Conservation (phyloP, 2,888 invertebrate genomes). For the Sinelater perroti region DNA sequence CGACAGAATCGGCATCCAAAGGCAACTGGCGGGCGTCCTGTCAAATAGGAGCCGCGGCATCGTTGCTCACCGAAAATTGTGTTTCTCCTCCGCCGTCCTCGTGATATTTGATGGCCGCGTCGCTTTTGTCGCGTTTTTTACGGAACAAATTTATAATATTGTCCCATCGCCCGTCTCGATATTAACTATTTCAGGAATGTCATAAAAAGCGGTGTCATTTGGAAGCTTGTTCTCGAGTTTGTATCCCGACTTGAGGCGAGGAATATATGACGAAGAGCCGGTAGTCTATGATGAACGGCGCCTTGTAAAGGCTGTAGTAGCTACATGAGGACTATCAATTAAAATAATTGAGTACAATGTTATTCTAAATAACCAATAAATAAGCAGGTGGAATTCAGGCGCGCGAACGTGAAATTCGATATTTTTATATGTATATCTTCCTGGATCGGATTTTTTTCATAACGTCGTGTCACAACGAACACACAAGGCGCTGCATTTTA, state of each 20-base stretch:
- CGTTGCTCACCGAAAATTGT: background rate
- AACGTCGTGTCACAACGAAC: too few species aligned
- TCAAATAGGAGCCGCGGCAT: background rate
- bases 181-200: conserved; percentile 20
- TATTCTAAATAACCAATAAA: conserved; percentile 38
- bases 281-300: conserved; percentile 22
- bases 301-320: conserved; percentile 27
- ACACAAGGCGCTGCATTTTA: too few species aligned
- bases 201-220: conserved; percentile 26
- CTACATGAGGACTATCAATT: conserved; percentile 39
- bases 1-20: background rate
- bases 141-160: conserved; percentile 17
- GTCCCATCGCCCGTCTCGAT: background rate
- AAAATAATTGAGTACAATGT: conserved; percentile 39
- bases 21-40: background rate
- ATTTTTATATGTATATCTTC: conserved; percentile 16
- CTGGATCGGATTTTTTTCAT: background rate
- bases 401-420: conserved; percentile 22
- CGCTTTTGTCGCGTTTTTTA: conserved; percentile 6
- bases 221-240: conserved; percentile 29
- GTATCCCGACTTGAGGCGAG: background rate
- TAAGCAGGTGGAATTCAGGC: conserved; percentile 24
- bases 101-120: conserved; percentile 9
- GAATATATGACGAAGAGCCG: conserved; percentile 21
- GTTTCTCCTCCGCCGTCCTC: background rate